Percentiles rank a stretch among this genome's conserved stretches.
phyloP scores from a whole-genome alignment of 2,113 vertebrate species.

The Camelus bactrianus region DNA sequence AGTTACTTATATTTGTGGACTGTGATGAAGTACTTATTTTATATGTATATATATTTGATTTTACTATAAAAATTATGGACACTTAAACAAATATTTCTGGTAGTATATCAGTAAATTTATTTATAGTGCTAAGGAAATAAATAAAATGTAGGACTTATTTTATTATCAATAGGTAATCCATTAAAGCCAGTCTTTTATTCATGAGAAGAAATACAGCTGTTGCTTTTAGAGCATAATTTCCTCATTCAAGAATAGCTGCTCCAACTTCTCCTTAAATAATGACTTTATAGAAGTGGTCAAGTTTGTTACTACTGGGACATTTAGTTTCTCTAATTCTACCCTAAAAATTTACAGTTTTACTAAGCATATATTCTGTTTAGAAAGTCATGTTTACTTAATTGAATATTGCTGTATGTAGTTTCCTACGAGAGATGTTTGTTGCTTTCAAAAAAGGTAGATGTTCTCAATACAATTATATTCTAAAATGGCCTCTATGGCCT shows the following conservation, averaged over 20 bases:
- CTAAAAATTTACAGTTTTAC: neutral
- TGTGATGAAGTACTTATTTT: neutral
- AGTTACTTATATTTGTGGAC: slow-evolving; percentile 2
- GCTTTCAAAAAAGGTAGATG: neutral
- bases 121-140: slow-evolving; percentile 23
- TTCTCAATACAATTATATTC: neutral
- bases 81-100: neutral
- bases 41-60: neutral
- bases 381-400: slow-evolving; percentile 16
- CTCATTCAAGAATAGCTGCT: neutral
- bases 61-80: slow-evolving; percentile 12
- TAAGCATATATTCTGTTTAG: neutral
- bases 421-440: neutral
- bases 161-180: neutral
- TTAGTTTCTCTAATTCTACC: neutral
- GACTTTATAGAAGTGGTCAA: neutral
- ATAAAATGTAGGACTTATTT: slow-evolving; percentile 8
- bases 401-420: neutral
- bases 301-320: neutral
- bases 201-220: neutral
- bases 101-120: slow-evolving; percentile 27
- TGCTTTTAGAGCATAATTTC: slow-evolving; percentile 42
- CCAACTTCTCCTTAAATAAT: slow-evolving; percentile 23
- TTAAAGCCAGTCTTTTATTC: slow-evolving; percentile 9
- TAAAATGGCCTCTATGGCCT: neutral